Evolutionary conservation across 2,113 vertebrate species (phyloP).

Genomic region (Sapayoa aenigma): DNA sequence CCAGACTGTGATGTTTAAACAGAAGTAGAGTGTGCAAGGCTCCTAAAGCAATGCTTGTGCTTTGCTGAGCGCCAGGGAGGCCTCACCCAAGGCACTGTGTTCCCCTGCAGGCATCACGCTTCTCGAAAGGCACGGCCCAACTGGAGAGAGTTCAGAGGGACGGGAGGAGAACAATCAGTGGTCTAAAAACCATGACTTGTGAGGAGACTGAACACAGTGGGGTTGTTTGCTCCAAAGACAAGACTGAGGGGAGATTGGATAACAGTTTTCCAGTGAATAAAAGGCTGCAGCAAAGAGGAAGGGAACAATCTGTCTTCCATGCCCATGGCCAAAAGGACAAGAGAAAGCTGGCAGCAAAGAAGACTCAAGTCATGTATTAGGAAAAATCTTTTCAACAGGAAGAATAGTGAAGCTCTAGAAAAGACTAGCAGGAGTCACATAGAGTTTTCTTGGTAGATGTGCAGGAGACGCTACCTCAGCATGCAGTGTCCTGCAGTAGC

Average conservation of each 20-base stretch:
- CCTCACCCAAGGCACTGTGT: neutral
- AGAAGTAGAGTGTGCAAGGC: neutral
- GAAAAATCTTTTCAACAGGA: neutral
- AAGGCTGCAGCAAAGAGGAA: slow-evolving; percentile 21
- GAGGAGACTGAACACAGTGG: slow-evolving; percentile 51
- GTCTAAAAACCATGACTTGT: slow-evolving; percentile 28
- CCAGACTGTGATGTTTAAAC: neutral
- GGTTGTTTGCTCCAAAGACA: slow-evolving; percentile 33
- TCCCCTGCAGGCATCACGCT: neutral
- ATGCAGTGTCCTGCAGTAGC: accelerated
- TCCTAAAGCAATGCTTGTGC: neutral
- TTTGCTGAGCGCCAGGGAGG: slow-evolving; percentile 30
- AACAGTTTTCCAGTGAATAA: neutral
- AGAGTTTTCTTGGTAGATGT: neutral
- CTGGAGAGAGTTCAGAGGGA: slow-evolving; percentile 25
- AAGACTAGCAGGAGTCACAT: neutral
- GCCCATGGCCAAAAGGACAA: slow-evolving; percentile 1
- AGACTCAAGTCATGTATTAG: neutral
- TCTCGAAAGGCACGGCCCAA: neutral
- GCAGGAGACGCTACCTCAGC: neutral
- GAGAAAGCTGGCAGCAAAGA: neutral
- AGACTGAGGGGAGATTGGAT: neutral
- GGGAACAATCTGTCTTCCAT: slow-evolving; percentile 15
- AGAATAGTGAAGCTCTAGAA: neutral
- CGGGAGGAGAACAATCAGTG: neutral